phyloP scores from a whole-genome alignment of 2,797 vertebrate genomes.

The Diceros bicornis region DNA sequence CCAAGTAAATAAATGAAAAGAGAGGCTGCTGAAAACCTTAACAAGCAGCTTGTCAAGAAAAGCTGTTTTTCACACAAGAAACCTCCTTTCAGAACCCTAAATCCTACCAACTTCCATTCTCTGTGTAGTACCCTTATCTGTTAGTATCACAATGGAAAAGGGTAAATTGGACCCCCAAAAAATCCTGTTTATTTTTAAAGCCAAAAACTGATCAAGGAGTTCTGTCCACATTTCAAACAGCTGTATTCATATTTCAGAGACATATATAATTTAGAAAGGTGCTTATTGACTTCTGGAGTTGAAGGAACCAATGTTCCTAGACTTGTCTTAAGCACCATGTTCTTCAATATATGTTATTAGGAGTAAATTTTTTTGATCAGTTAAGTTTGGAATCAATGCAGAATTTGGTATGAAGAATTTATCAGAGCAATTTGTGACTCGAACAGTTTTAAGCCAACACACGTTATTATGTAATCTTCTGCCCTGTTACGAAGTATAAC shows the following conservation, averaged over 20 bases:
- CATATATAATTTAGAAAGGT: slow-evolving; percentile 76
- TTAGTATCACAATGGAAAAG: slow-evolving; percentile 86
- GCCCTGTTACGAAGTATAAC: neutral
- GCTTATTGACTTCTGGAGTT: slow-evolving; percentile 61
- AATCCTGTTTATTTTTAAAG: slow-evolving; percentile 87
- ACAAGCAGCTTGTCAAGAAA: slow-evolving; percentile 88
- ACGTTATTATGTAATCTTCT: neutral
- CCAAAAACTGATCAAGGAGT: slow-evolving; percentile 86
- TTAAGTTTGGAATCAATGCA: slow-evolving; percentile 60
- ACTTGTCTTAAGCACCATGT: slow-evolving; percentile 53
- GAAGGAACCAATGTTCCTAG: slow-evolving; percentile 60
- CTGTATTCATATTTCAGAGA: slow-evolving; percentile 82
- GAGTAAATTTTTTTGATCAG: slow-evolving; percentile 51
- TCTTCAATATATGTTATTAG: neutral
- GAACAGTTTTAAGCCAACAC: neutral
- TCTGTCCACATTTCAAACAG: slow-evolving; percentile 85
- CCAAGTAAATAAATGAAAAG: slow-evolving; percentile 91
- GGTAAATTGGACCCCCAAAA: slow-evolving; percentile 80
- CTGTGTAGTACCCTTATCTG: slow-evolving; percentile 86
- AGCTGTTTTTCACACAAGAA: slow-evolving; percentile 87
- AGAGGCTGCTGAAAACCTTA: slow-evolving; percentile 87
- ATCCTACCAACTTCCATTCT: slow-evolving; percentile 84
- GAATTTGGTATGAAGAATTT: slow-evolving; percentile 56
- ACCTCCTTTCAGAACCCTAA: slow-evolving; percentile 85
- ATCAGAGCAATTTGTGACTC: neutral